Base-by-base conservation (phyloP, 2,888 invertebrate species). In the Graphium colonna region DNA sequence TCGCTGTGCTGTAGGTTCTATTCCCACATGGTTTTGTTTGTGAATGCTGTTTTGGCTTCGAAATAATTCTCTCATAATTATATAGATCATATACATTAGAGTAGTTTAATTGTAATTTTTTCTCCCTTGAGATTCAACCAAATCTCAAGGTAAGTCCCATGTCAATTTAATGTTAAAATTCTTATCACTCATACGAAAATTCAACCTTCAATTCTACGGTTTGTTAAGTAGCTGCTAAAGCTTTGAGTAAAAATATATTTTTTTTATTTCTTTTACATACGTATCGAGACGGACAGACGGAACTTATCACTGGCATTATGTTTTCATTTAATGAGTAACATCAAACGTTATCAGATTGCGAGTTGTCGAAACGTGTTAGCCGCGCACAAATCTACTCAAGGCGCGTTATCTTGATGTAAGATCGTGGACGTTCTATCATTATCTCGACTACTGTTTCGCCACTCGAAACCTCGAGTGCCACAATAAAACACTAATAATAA, bases 401-500 rank as follows among this genome's bases (percentile, higher is more conserved):
- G 21, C 33, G 31, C 33, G 31, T 38, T 52, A 52, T 52, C 52
- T 47, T 12, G 28, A n/a, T 36, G 28, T 9, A 47, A 47, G 47
- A 53, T 43, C 43, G 31, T 46, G 38, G 31, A 48, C 44, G 48
- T 48, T 52, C 38, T 53, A 21, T 41, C 40, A 41, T 54, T 41
- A 45, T 44, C 40, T 17, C 33, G 21, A 50, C 54, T 54, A 41
- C 44, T 38, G 49, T 45, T 54, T 40, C 21, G 7, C 48, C 50
- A 54, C 45, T 54, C 45, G 21, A 45, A 40, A 54, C 33, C 15
- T 33, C 40, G 40, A 54, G 54, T 54, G 31, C 40, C 43, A 17
- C 39, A 45, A 48, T 43, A 49, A 44, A 53, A 41, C 45, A 31
- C 9, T 39, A 39, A 3, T 28, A 53, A 43, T 52, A 48, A 52